Base-by-base conservation (phyloP, 2,888 invertebrate species). In the Linyphia triangularis region DNA sequence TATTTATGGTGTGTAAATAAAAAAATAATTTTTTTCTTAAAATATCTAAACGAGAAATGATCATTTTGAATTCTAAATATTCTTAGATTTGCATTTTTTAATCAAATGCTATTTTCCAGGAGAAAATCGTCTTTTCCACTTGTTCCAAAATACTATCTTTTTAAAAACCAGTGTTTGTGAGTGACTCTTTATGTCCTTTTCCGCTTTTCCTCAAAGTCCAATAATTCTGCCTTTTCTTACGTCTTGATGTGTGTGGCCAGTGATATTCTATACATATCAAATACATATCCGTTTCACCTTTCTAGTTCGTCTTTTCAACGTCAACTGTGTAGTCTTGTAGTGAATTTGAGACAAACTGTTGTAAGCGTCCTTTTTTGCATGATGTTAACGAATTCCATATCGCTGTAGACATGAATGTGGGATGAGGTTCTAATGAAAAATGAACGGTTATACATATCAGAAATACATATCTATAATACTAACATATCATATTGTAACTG, bases 241-340 rank as follows among this genome's bases (percentile, higher is more conserved):
- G 57, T 86, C 85, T 79, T 79, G 65, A 40, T 65, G 30, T 72
- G 70, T 72, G 70, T 63, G 79, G 73, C 85, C 73, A 79, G 85
- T 86, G 85, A 86, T 86, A 86, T 86, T 86, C 72, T 86, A 81
- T 79, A 86, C 85, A 86, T 79, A 86, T 86, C 85, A 86, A 65
- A 78, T 59, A 63, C 63, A 73, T 73, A 73, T 73, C 63, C 43
- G 57, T 77, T 65, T 78, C 70, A 59, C 77, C 78, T 85, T 85
- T 85, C 77, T 78, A 85, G 78, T 78, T 85, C 70, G 61, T 85
- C 72, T 86, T 86, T 86, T 86, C 33, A 78, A 70, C 63, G 70
- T 85, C 85, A 85, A 79, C 65, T 79, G 85, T 86, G 85, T 86
- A 51, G 28, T 86, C 79, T 79, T 57, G 40, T 85, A 85, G 85